Evolutionary conservation across 2,113 vertebrate species (phyloP), one percentile per base, ranked within the genome.

Genomic region (Charina bottae): DNA sequence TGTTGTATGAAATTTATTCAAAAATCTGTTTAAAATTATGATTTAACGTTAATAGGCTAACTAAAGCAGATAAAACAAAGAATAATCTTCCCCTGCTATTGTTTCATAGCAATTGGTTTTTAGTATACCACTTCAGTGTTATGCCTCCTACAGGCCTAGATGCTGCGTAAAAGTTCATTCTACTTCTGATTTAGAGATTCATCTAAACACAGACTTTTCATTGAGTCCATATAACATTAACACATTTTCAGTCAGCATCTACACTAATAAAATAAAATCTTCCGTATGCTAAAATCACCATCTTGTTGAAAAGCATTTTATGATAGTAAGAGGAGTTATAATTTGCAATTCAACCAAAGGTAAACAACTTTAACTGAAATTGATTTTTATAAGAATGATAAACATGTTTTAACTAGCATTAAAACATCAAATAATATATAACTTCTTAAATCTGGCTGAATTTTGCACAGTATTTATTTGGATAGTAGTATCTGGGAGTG

Each of bases 361-460:
- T 54, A 86, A 91, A 64, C 49, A 68, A 23, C 64, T 55, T 55
- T 64, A 37, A 86, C 49, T 19, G 13, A 11, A 28, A 11, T 87
- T 68, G 28, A 37, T 64, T n/a, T 85, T 60, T 85, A 85, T 85
- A 85, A 23, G 83, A 62, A 90, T 64, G 28, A n/a, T 54, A 85
- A 64, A 24, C 28, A 78, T 28, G 10, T 17, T 17, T 78, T 72
- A 62, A 37, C 59, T 68, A 23, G 33, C 84, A 56, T n/a, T 28
- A 42, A n/a, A 83, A 90, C 10, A 90, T 26, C 6, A n/a, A 12
- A 60, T 42, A 90, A 46, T 60, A 90, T 42, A 3, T 55, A 68
- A 37, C 7, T 86, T 28, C 9, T 86, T 91, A 91, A 26, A 11
- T 46, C 3, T 13, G n/a, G 24, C 33, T 62, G 13, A n/a, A 64